Evolutionary conservation across 2,797 vertebrate genomes (phyloP).

Genomic region (Rhinatrema bivittatum): DNA sequence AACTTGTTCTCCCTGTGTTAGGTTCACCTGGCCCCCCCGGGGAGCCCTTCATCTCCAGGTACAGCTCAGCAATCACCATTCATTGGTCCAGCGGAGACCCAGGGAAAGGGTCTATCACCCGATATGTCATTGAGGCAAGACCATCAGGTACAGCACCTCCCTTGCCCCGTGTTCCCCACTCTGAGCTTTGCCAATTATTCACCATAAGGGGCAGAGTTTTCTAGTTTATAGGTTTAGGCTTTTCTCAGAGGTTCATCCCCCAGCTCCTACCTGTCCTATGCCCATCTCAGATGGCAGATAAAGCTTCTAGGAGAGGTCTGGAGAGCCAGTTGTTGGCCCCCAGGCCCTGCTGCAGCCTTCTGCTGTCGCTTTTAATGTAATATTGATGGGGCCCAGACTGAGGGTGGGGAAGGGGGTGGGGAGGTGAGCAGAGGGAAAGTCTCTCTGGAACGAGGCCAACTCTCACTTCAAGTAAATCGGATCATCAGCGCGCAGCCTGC

Average conservation of each 20-base stretch:
- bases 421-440: neutral
- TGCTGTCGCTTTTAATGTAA: too few relatives aligned
- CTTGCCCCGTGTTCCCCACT: accelerated
- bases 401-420: neutral
- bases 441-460: neutral
- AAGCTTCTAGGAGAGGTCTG: accelerated
- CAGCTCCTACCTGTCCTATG: too few relatives aligned
- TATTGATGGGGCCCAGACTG: too few relatives aligned
- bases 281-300: neutral
- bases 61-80: constrained; percentile 85
- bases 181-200: too few relatives aligned
- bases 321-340: too few relatives aligned
- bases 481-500: neutral
- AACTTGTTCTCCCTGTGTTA: too few relatives aligned
- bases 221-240: too few relatives aligned
- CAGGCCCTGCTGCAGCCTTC: too few relatives aligned
- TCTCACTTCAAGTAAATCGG: neutral
- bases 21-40: constrained; percentile 89
- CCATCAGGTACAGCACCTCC: constrained; percentile 71
- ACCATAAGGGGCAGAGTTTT: too few relatives aligned
- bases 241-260: too few relatives aligned
- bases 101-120: constrained; percentile 83
- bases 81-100: constrained; percentile 92
- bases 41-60: constrained; percentile 85
- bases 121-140: constrained; percentile 91